A percentile compares a stretch with the other conserved stretches of the same genome.
These are phyloP conservation scores for Cephus nigrinus DNA, from an alignment of 2,888 invertebrate species.

Conservation along the genomic window DNA sequence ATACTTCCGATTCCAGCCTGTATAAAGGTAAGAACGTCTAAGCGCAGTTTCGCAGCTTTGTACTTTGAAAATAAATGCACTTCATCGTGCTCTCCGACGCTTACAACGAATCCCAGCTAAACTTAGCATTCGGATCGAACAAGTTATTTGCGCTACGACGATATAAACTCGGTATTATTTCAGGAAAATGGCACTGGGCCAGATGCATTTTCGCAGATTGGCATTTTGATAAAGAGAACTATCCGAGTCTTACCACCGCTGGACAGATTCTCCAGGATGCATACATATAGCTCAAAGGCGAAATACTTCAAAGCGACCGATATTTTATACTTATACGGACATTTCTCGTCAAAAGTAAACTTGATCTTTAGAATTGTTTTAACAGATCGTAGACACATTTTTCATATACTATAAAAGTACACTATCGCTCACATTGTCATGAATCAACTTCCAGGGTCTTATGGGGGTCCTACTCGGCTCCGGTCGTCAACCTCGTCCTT, in stretches of 20 bases:
- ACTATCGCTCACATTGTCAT: too few relatives aligned
- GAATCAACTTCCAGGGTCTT: too few relatives aligned
- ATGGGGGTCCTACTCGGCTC: too few relatives aligned
- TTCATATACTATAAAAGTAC: too few relatives aligned
- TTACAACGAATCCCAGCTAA: slow-evolving; percentile 9
- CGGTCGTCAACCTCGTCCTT: too few relatives aligned
- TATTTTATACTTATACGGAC: neutral
- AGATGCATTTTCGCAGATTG: slow-evolving; percentile 36
- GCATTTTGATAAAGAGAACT: slow-evolving; percentile 41
- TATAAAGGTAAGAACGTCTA: neutral
- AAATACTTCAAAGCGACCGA: neutral
- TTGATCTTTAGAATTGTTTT: too few relatives aligned
- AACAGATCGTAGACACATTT: too few relatives aligned
- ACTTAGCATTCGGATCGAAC: neutral
- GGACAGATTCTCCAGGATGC: neutral
- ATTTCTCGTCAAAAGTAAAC: too few relatives aligned
- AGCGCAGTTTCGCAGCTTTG: neutral
- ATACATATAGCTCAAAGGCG: neutral
- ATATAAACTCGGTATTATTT: slow-evolving; percentile 40
- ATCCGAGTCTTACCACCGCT: neutral
- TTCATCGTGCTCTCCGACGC: slow-evolving; percentile 3
- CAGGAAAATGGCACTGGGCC: slow-evolving; percentile 37
- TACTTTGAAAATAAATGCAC: neutral
- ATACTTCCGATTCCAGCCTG: neutral
- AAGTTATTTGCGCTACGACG: neutral